These are phyloP conservation scores for Anolis carolinensis DNA, from an alignment of 2,113 vertebrate species.

Conservation along the genomic window DNA sequence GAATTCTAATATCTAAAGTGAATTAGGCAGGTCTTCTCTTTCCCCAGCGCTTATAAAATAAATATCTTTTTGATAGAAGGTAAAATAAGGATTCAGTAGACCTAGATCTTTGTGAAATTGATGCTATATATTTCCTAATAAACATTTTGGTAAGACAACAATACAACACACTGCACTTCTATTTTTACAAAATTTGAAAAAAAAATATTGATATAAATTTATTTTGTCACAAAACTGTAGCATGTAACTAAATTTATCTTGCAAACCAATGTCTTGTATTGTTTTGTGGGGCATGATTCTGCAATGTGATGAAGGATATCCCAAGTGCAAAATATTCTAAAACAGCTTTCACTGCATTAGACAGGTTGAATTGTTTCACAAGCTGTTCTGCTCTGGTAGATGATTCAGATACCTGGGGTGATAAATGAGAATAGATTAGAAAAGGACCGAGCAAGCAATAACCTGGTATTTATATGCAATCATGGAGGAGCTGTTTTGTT, in stretches of 20 bases:
- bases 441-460: constrained; percentile 26
- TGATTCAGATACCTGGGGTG: constrained; percentile 1
- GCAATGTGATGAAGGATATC: constrained; percentile 38
- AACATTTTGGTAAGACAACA: too few relatives aligned
- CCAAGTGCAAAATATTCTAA: constrained; percentile 56
- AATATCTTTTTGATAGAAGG: not conserved
- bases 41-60: not conserved
- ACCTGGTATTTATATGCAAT: not conserved
- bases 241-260: not conserved
- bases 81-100: not conserved
- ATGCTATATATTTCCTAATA: not conserved
- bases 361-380: constrained; percentile 59
- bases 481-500: not conserved
- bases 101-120: not conserved
- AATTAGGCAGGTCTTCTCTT: too few relatives aligned
- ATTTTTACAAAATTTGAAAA: not conserved
- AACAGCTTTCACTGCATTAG: constrained; percentile 44
- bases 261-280: constrained; percentile 25
- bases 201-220: not conserved
- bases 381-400: constrained; percentile 46
- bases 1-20: too few relatives aligned
- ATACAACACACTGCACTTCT: not conserved
- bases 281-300: constrained; percentile 4
- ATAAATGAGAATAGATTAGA: constrained; percentile 42
- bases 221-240: not conserved